Conservation (phyloP, 2,797 vertebrate genomes). For the Enteromius thamalakanensis region DNA sequence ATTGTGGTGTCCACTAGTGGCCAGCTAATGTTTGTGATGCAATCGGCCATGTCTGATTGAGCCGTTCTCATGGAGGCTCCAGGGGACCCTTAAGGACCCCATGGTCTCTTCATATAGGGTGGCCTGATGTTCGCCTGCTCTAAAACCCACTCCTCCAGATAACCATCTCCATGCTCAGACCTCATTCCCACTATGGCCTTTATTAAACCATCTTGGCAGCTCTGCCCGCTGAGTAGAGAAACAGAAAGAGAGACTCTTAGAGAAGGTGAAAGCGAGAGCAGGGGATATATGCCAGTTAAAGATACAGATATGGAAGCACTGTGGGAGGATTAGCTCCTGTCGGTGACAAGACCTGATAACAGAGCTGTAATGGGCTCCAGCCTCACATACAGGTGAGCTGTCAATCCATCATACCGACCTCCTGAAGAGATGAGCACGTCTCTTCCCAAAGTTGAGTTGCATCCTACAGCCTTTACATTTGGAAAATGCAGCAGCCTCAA, state of each 20-base stretch:
- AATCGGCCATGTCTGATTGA: conserved; percentile 66
- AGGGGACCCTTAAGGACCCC: conserved; percentile 40
- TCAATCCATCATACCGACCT: conserved; percentile 48
- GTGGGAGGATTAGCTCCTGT: conserved; percentile 76
- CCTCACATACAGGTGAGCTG: conserved; percentile 51
- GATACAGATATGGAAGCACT: conserved; percentile 16
- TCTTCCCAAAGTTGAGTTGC: not conserved
- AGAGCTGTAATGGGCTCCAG: conserved; percentile 69
- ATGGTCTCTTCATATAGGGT: conserved; percentile 53
- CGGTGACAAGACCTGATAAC: conserved; percentile 79
- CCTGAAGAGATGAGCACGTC: conserved; percentile 11
- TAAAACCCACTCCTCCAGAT: conserved; percentile 68
- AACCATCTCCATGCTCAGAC: conserved; percentile 58
- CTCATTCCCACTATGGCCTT: conserved; percentile 56
- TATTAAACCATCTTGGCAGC: conserved; percentile 57
- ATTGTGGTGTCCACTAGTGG: conserved; percentile 69
- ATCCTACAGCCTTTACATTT: not conserved
- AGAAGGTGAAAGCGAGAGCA: not conserved
- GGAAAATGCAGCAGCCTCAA: not conserved
- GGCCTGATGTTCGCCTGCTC: conserved; percentile 68
- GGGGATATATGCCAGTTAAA: conserved; percentile 42
- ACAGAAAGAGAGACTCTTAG: conserved; percentile 23
- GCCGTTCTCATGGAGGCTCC: conserved; percentile 21
- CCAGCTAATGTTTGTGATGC: conserved; percentile 63
- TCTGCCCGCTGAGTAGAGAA: conserved; percentile 13